Conservation (phyloP, 2,888 invertebrate genomes). For the Julus scandinavius region DNA sequence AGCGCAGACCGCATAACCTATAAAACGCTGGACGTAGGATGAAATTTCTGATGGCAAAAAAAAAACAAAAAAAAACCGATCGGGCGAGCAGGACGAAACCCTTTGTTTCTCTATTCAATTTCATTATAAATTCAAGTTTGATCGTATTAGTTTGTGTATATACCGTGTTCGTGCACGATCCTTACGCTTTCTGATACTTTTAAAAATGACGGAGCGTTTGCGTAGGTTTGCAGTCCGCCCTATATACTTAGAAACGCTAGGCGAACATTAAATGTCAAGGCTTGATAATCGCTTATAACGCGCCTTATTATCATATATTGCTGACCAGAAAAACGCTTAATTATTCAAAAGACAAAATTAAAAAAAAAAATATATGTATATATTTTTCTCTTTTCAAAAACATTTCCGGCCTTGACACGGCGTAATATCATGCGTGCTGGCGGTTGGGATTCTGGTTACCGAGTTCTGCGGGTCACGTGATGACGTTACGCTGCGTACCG, state of each 20-base stretch:
- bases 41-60: neutral
- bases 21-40: neutral
- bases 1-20: neutral
- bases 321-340: neutral
- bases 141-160: neutral
- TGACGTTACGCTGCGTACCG: no score
- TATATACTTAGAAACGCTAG: neutral
- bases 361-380: no score
- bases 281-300: neutral
- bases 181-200: neutral
- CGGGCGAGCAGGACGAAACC: neutral
- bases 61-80: neutral
- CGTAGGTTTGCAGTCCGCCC: neutral
- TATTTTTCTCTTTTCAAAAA: neutral
- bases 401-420: neutral
- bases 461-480: no score
- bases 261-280: constrained; percentile 1
- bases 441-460: no score
- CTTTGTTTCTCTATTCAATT: neutral
- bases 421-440: neutral
- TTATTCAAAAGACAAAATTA: neutral
- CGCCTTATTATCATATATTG: neutral
- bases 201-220: neutral
- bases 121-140: neutral
- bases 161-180: no score